Conservation (phyloP, 2,113 vertebrate genomes). For the Puntigrus tetrazona region DNA sequence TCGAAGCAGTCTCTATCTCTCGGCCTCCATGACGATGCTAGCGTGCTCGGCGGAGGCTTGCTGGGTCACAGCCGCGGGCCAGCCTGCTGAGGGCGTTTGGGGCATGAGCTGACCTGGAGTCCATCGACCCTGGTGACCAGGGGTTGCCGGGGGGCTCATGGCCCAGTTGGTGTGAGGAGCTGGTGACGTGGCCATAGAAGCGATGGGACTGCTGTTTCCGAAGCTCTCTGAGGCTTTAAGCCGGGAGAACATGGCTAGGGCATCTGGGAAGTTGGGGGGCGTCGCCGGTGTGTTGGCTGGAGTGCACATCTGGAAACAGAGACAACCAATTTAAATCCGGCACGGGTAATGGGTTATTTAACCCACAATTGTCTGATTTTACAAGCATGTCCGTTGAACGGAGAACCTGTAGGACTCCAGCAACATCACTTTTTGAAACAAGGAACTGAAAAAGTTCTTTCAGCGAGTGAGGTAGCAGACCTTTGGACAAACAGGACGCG, state of each 20-base stretch:
- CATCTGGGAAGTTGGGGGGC: constrained; percentile 85
- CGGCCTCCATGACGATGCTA: constrained; percentile 81
- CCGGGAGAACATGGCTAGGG: constrained; percentile 86
- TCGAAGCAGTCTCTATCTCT: constrained; percentile 77
- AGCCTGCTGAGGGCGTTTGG: constrained; percentile 69
- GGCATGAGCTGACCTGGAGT: constrained; percentile 68
- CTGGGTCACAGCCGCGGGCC: constrained; percentile 75
- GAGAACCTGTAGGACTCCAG: neutral
- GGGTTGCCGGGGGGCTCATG: constrained; percentile 65
- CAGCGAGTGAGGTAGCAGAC: neutral
- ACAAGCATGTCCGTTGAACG: neutral
- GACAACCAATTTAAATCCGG: neutral
- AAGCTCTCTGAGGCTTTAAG: constrained; percentile 83
- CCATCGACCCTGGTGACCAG: constrained; percentile 73
- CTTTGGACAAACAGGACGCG: neutral
- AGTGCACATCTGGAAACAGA: constrained; percentile 81
- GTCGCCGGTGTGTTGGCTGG: constrained; percentile 87
- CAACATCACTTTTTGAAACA: neutral
- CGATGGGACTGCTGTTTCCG: constrained; percentile 74
- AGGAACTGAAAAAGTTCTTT: neutral
- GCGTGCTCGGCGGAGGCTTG: constrained; percentile 76
- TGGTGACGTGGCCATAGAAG: constrained; percentile 76
- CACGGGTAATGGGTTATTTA: neutral
- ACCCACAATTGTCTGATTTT: neutral
- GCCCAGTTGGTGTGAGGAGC: constrained; percentile 68